These are phyloP conservation scores for Cairina moschata DNA, from an alignment of 2,113 vertebrate genomes.

Conservation along the genomic window DNA sequence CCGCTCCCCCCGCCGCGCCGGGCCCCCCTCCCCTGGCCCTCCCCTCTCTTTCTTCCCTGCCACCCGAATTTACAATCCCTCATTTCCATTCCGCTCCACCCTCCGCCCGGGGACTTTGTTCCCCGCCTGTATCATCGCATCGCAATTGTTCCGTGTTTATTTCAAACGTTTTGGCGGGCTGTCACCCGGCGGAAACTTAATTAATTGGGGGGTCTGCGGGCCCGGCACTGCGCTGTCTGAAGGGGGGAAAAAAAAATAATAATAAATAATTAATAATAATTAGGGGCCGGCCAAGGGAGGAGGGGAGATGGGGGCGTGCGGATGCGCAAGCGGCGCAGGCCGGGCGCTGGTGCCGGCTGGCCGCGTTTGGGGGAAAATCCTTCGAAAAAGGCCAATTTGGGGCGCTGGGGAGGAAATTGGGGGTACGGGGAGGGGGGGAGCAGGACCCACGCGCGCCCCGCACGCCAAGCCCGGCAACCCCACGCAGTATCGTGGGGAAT, in stretches of 20 bases:
- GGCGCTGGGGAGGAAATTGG: neutral
- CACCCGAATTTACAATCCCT: slow-evolving; percentile 20
- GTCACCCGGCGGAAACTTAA: slow-evolving; percentile 54
- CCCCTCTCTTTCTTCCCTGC: neutral
- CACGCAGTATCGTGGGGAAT: neutral
- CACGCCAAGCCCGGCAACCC: neutral
- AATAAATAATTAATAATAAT: neutral
- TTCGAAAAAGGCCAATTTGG: neutral
- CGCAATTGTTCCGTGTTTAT: slow-evolving; percentile 51
- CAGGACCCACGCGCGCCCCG: neutral
- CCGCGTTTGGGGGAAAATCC: neutral
- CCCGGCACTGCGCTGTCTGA: slow-evolving; percentile 28
- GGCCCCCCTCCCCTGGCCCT: neutral
- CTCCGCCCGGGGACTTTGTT: slow-evolving; percentile 27
- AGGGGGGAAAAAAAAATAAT: neutral
- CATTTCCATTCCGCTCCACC: slow-evolving; percentile 59
- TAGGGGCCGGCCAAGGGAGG: neutral
- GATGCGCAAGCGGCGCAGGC: neutral
- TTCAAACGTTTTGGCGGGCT: slow-evolving; percentile 72
- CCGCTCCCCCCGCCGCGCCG: neutral
- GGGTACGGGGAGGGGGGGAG: neutral
- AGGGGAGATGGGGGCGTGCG: neutral
- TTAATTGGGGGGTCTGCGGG: slow-evolving; percentile 38
- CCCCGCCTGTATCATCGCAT: slow-evolving; percentile 21
- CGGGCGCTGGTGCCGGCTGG: neutral